Percentiles rank a stretch among this genome's conserved stretches.
Evolutionary conservation across 1,140 invertebrate genomes (phyloP).

Genomic region (Aphaenogaster rudis): DNA sequence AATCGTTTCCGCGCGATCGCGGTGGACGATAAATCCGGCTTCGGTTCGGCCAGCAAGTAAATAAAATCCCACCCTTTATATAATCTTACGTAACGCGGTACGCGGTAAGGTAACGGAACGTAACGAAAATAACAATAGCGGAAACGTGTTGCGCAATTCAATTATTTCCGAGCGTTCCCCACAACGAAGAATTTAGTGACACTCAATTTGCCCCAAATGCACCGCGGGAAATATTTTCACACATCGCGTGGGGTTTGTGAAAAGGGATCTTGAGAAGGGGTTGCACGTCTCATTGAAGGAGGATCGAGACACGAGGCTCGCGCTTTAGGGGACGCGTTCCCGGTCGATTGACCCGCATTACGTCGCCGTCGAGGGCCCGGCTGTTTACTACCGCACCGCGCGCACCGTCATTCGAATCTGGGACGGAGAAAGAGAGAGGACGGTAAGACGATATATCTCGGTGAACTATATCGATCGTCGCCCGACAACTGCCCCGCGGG

Average conservation of each 20-base stretch:
- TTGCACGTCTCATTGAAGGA: not conserved
- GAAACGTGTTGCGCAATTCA: slow-evolving; percentile 23
- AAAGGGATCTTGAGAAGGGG: not conserved
- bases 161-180: slow-evolving; percentile 15
- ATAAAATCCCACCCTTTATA: not conserved
- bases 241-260: not conserved
- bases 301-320: not conserved
- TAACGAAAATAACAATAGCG: slow-evolving; percentile 16
- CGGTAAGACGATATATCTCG: slow-evolving; percentile 67
- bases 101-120: slow-evolving; percentile 5
- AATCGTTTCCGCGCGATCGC: slow-evolving; percentile 21
- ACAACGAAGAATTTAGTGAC: slow-evolving; percentile 8
- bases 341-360: slow-evolving; percentile 73
- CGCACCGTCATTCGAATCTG: slow-evolving; percentile 68
- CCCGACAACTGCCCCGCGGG: slow-evolving; percentile 36
- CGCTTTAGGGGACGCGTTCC: slow-evolving; percentile 6
- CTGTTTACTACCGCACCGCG: slow-evolving; percentile 61
- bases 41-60: not conserved
- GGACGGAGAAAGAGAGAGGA: slow-evolving; percentile 71
- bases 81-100: slow-evolving; percentile 7
- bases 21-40: not conserved
- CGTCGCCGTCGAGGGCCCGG: slow-evolving; percentile 45
- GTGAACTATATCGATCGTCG: slow-evolving; percentile 62
- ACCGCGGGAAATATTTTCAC: slow-evolving; percentile 50
- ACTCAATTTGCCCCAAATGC: slow-evolving; percentile 33